Percentiles rank a stretch among this genome's conserved stretches.
Conservation (phyloP, 2,797 vertebrate species). For the Austrolebias charrua region DNA sequence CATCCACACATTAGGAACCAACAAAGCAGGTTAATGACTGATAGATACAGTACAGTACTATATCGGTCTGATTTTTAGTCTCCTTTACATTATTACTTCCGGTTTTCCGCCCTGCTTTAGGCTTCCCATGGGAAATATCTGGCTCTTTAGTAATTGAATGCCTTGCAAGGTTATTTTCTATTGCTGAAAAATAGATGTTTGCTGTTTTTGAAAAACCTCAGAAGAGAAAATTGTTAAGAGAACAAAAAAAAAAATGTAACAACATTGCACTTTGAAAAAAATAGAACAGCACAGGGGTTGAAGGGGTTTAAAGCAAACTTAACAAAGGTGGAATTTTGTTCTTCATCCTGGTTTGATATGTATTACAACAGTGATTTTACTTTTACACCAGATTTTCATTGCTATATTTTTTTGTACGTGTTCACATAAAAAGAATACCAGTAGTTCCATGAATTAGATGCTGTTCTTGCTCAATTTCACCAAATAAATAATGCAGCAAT, state of each 20-base stretch:
- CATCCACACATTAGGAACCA: not conserved
- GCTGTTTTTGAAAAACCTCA: slow-evolving; percentile 1
- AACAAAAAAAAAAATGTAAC: not conserved
- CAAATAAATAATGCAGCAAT: no score
- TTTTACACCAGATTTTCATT: no score
- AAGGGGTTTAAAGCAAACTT: no score
- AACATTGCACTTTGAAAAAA: not conserved
- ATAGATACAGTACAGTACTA: not conserved
- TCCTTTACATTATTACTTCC: not conserved
- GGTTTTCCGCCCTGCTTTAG: not conserved
- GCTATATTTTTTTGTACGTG: no score
- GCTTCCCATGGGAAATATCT: slow-evolving; percentile 8
- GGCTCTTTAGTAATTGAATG: slow-evolving; percentile 3
- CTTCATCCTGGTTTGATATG: no score
- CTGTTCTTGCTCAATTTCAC: no score
- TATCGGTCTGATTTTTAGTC: not conserved
- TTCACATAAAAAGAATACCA: no score
- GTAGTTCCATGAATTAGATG: no score
- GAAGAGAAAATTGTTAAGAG: not conserved
- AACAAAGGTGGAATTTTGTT: no score
- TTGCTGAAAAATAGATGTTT: slow-evolving; percentile 2
- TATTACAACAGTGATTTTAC: no score
- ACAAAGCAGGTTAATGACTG: not conserved
- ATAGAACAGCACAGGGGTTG: not conserved
- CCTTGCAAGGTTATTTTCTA: not conserved